A percentile compares a stretch with the other conserved stretches of the same genome.
These are phyloP conservation scores for Amblyornis subalaris DNA, from an alignment of 2,113 vertebrate genomes.

Conservation along the genomic window DNA sequence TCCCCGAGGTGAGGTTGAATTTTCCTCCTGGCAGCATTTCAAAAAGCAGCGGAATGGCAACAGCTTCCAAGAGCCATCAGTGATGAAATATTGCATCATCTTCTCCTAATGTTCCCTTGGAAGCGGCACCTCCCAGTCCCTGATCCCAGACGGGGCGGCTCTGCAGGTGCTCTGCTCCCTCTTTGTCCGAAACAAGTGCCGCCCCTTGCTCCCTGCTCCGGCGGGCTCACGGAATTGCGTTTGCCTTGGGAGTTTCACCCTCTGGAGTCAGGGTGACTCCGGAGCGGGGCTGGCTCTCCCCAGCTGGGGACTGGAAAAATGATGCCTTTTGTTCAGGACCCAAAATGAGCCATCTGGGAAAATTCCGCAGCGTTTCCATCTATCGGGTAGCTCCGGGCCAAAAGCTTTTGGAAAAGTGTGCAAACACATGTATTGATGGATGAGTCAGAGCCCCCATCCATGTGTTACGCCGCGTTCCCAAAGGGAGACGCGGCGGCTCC, in stretches of 20 bases:
- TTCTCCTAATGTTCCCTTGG: background rate
- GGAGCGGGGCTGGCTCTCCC: rapidly evolving
- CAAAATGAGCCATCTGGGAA: background rate
- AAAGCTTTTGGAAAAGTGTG: background rate
- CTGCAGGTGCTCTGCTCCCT: background rate
- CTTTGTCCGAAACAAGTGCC: background rate
- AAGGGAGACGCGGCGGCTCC: background rate
- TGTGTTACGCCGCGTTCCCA: background rate
- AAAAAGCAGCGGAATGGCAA: background rate
- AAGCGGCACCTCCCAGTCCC: background rate
- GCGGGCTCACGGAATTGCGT: background rate
- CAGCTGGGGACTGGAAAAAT: background rate
- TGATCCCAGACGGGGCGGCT: rapidly evolving
- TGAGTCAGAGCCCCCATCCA: background rate
- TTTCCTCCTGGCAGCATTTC: background rate
- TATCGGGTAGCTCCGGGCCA: background rate
- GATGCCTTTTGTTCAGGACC: background rate
- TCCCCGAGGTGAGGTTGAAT: background rate
- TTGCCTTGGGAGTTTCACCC: background rate
- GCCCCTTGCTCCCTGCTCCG: rapidly evolving
- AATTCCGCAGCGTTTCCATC: background rate
- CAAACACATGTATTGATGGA: background rate
- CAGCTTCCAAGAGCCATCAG: rapidly evolving
- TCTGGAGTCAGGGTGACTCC: background rate
- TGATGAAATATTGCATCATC: background rate